These are phyloP conservation scores for Australoheros scitulus DNA, from an alignment of 2,113 vertebrate species.

Conservation along the genomic window DNA sequence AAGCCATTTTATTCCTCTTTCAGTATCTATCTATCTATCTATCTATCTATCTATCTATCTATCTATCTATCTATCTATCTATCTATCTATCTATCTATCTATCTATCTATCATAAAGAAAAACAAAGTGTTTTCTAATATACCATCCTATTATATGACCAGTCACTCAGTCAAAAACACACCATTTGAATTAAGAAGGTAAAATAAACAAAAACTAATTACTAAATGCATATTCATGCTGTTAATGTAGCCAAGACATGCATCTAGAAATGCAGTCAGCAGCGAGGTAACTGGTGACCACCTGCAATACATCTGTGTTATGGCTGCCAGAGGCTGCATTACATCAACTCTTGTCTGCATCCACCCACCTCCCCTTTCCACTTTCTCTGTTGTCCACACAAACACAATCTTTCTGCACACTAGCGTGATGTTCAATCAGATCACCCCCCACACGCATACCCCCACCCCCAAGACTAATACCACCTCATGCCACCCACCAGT, in stretches of 20 bases:
- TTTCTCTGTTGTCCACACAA: constrained; percentile 6
- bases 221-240: background rate
- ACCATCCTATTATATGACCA: background rate
- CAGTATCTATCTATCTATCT: background rate
- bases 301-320: constrained; percentile 32
- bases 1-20: constrained; percentile 22
- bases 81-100: background rate
- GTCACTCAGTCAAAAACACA: background rate
- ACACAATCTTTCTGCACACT: constrained; percentile 20
- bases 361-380: background rate
- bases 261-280: constrained; percentile 5
- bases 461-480: constrained; percentile 35
- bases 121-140: background rate
- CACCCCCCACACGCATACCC: constrained; percentile 1
- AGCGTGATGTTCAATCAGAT: constrained; percentile 28
- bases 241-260: background rate
- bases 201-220: background rate
- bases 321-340: constrained; percentile 44
- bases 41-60: background rate
- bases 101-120: too few species aligned
- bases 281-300: constrained; percentile 32
- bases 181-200: background rate
- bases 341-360: constrained; percentile 12
- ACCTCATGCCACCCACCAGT: constrained; percentile 48
- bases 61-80: background rate